Conservation (phyloP, 2,797 vertebrate genomes). For the Sylvia borin region DNA sequence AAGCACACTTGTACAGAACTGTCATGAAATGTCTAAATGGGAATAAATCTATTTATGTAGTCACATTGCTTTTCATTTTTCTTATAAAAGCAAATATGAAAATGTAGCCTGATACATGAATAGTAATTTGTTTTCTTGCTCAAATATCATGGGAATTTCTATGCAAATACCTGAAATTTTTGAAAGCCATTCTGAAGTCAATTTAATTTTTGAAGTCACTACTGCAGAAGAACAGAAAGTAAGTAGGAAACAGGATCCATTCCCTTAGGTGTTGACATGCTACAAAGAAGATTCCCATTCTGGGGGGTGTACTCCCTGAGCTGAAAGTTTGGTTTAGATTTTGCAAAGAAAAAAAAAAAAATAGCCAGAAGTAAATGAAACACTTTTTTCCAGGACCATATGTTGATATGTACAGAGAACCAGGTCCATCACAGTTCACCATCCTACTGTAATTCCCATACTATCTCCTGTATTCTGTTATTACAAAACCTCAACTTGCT, state of each 20-base stretch:
- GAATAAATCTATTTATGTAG: neutral
- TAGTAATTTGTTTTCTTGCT: neutral
- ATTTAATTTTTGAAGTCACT: neutral
- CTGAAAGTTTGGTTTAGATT: neutral
- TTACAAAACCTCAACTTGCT: neutral
- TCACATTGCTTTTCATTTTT: neutral
- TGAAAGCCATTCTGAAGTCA: neutral
- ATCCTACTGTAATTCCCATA: neutral
- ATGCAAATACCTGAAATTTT: neutral
- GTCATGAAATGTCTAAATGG: neutral
- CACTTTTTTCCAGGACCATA: neutral
- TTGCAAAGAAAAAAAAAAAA: neutral
- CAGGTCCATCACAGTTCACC: neutral
- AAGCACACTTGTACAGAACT: neutral
- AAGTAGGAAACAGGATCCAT: neutral
- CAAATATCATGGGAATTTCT: neutral
- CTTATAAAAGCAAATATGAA: neutral
- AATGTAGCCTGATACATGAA: neutral
- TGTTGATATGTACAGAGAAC: neutral
- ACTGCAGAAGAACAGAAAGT: neutral
- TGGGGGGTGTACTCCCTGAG: fast-evolving
- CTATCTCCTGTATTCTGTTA: neutral
- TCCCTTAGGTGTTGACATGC: neutral
- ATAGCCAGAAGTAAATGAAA: neutral
- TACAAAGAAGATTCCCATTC: neutral